Evolutionary conservation across 2,888 invertebrate species (phyloP).

Genomic region (Pollenia labialis): DNA sequence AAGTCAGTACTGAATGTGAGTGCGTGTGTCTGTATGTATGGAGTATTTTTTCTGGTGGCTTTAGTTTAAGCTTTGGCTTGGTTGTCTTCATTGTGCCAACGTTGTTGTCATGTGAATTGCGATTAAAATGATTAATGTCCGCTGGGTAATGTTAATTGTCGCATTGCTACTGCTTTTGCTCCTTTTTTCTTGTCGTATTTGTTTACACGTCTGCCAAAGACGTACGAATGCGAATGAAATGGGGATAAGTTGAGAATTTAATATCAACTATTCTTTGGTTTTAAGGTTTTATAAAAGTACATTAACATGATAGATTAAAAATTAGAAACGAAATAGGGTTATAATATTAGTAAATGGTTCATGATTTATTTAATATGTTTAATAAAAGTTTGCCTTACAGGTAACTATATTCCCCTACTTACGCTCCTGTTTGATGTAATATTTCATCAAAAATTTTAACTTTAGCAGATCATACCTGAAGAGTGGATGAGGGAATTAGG

Average conservation of each 20-base stretch:
- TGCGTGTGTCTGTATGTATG: constrained; percentile 46
- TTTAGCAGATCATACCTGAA: constrained; percentile 53
- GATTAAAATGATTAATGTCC: constrained; percentile 83
- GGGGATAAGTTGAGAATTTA: background rate
- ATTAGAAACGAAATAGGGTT: too few relatives aligned
- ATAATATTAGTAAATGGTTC: too few relatives aligned
- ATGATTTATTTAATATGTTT: too few relatives aligned
- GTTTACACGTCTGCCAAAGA: constrained; percentile 15
- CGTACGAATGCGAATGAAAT: background rate
- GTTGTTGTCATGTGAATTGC: constrained; percentile 80
- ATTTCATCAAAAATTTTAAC: constrained; percentile 8
- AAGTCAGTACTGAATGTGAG: constrained; percentile 56
- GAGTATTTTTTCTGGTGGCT: constrained; percentile 34
- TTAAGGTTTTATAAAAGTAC: background rate
- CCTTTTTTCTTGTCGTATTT: constrained; percentile 6
- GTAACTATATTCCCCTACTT: too few relatives aligned
- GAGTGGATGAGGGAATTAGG: constrained; percentile 26
- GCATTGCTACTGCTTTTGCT: constrained; percentile 68
- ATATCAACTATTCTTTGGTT: background rate
- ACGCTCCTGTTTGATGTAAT: constrained; percentile 24
- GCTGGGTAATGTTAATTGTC: constrained; percentile 83
- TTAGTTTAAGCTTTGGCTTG: constrained; percentile 38
- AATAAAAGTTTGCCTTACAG: too few relatives aligned
- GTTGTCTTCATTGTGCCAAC: constrained; percentile 68
- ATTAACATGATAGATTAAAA: too few relatives aligned